These are phyloP conservation scores for Turdus rufiventris DNA, from an alignment of 2,113 vertebrate genomes.

Conservation along the genomic window DNA sequence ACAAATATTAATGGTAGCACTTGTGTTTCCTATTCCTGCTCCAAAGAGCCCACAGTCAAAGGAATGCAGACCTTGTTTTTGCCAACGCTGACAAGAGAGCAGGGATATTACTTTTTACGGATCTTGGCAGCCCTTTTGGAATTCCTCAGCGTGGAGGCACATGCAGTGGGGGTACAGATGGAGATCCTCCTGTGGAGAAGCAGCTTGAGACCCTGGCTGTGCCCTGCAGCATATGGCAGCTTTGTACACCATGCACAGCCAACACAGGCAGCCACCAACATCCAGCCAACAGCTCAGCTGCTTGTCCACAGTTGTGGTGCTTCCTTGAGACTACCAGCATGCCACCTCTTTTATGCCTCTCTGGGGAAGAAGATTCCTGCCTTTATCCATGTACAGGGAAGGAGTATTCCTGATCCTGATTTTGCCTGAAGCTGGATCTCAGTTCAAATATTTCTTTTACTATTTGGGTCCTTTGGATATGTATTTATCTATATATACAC, in stretches of 20 bases:
- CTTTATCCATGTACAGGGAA: background rate
- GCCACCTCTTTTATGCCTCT: background rate
- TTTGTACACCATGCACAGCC: background rate
- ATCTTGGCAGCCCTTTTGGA: conserved; percentile 46
- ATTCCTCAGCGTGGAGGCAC: conserved; percentile 11
- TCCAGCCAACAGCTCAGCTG: background rate
- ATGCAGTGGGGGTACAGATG: background rate
- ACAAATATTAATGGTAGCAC: conserved; percentile 19
- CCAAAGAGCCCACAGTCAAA: background rate
- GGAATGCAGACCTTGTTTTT: conserved; percentile 47
- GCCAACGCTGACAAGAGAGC: background rate
- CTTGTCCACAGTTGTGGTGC: rapidly evolving
- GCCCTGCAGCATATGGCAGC: background rate
- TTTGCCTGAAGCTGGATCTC: background rate
- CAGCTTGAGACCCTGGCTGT: conserved; percentile 38
- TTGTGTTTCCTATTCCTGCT: conserved; percentile 12
- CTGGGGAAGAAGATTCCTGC: background rate
- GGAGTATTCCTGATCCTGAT: background rate
- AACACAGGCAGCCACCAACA: background rate
- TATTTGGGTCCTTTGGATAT: background rate
- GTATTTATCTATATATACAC: background rate
- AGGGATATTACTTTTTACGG: conserved; percentile 3
- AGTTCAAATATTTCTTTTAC: background rate
- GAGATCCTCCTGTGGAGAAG: conserved; percentile 16
- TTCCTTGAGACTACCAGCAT: background rate